Conservation (phyloP, 2,113 vertebrate genomes). For the Saccopteryx bilineata region DNA sequence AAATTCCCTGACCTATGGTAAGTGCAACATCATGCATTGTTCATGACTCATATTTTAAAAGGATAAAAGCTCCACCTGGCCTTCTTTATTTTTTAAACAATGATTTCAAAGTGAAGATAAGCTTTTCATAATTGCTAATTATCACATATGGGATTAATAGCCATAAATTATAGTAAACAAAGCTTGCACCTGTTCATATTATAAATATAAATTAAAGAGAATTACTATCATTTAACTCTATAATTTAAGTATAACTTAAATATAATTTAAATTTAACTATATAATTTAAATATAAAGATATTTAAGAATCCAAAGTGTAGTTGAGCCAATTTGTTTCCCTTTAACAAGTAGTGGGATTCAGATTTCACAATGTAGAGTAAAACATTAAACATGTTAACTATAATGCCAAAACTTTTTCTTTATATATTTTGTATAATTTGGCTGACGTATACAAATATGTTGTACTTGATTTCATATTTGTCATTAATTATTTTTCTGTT, state of each 20-base stretch:
- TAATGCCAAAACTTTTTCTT: not conserved
- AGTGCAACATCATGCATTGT: conserved; percentile 59
- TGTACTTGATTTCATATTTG: conserved; percentile 13
- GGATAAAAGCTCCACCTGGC: conserved; percentile 43
- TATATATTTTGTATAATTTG: conserved; percentile 38
- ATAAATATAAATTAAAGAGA: conserved; percentile 68
- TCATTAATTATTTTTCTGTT: not conserved
- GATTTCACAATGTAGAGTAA: not conserved
- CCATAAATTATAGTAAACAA: conserved; percentile 77
- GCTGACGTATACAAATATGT: not conserved
- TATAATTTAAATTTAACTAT: conserved; percentile 37
- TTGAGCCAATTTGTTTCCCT: conserved; percentile 79
- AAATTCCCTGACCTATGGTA: conserved; percentile 35
- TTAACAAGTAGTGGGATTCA: conserved; percentile 67
- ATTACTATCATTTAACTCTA: conserved; percentile 40
- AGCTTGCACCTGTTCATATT: conserved; percentile 75
- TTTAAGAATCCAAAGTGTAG: conserved; percentile 75
- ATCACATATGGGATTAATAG: conserved; percentile 75
- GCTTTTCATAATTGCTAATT: conserved; percentile 79
- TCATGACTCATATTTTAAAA: conserved; percentile 49
- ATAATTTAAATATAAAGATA: conserved; percentile 50
- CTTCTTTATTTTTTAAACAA: conserved; percentile 66
- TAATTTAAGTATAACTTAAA: not conserved
- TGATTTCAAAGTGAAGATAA: conserved; percentile 75
- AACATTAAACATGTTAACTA: conserved; percentile 49